phyloP scores from a whole-genome alignment of 2,888 invertebrate genomes.

The Lithophane semibrunnea region DNA sequence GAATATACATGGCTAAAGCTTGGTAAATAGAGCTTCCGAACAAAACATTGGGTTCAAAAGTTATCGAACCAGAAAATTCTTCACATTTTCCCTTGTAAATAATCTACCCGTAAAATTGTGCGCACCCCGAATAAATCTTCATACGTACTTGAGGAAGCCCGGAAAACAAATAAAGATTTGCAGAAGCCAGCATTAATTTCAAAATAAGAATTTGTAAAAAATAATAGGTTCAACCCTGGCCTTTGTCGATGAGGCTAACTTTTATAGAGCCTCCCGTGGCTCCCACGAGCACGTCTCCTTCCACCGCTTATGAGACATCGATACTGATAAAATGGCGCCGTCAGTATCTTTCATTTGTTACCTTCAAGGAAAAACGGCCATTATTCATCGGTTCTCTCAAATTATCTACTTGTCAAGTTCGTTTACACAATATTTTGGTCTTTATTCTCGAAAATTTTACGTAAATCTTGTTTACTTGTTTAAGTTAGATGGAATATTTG shows the following conservation, averaged over 20 bases:
- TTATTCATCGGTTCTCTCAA: conserved; percentile 31
- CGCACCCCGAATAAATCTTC: neutral
- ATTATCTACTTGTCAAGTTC: conserved; percentile 44
- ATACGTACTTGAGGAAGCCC: neutral
- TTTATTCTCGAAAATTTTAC: neutral
- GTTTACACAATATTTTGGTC: conserved; percentile 15
- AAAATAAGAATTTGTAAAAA: conserved; percentile 1
- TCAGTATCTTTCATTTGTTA: conserved; percentile 44
- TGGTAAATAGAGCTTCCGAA: neutral
- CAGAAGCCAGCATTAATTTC: neutral
- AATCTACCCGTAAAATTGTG: neutral
- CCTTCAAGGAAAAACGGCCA: conserved; percentile 26
- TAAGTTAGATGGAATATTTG: conserved; percentile 21
- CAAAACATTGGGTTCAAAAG: neutral
- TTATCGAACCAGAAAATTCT: neutral
- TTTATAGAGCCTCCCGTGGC: conserved; percentile 62
- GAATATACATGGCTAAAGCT: neutral
- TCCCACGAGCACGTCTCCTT: conserved; percentile 60
- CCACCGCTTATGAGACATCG: conserved; percentile 41
- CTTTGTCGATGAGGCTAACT: conserved; percentile 48
- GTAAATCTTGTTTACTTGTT: conserved; percentile 8
- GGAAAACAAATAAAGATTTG: neutral
- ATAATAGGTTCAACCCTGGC: conserved; percentile 13
- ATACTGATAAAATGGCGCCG: conserved; percentile 56
- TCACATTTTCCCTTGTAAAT: neutral